Evolutionary conservation across 2,888 invertebrate species (phyloP), one percentile per base, ranked within the genome.

Genomic region (Drosophila acutilabella): DNA sequence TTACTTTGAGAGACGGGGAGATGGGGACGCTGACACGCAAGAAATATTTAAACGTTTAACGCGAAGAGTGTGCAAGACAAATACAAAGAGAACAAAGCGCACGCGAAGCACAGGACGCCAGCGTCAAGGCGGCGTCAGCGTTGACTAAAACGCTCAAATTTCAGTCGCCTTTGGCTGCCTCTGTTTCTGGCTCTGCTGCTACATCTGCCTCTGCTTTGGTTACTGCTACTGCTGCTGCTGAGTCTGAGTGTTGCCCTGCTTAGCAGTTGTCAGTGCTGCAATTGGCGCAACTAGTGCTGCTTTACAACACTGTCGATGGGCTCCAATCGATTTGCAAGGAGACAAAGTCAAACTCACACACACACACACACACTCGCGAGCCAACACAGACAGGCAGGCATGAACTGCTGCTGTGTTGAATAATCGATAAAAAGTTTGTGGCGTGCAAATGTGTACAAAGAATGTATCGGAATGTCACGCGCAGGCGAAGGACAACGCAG

Each of bases 401-500:
- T 56, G 10, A 11, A 45, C 42, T 56, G 64, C 13, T 26, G 53
- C 62, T 48, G 18, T 65, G 65, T 73, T 70, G 62, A 82, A 73
- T 83, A 83, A 85, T 83, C 83, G 83, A 83, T 83, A 85, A 64
- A 64, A 70, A 62, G 51, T 71, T 72, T 74, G 71, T 59, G 69
- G 67, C 60, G 69, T 76, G 78, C 73, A 74, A 65, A 61, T 69
- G 69, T 73, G 71, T 77, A 74, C 71, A 68, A 68, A 50, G 71
- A 74, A 66, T 48, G 82, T 81, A 82, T 82, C 85, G 83, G 78
- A 83, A 83, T 85, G 85, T 79, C 79, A 83, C 77, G 79, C 82
- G 81, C 82, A 83, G 75, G 64, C 80, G 77, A 82, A 82, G 78
- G 76, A 84, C 76, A 84, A 75, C 81, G 71, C 78, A 73, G 69